Conservation (phyloP, 2,888 invertebrate species). For the Syrista parreyssii region DNA sequence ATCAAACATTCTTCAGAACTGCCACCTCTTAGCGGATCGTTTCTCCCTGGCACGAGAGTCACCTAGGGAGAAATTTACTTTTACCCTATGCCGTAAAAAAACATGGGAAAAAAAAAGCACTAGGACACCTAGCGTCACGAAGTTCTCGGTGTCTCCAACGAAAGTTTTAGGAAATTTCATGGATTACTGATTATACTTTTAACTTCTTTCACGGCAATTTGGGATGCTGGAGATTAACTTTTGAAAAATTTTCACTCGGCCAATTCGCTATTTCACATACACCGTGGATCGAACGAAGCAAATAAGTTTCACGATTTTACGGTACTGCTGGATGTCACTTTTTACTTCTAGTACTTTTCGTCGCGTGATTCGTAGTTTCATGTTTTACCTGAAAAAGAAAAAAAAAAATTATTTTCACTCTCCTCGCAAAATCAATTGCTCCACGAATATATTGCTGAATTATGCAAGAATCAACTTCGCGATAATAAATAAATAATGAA, state of each 20-base stretch:
- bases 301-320: not conserved
- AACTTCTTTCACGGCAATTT: not conserved
- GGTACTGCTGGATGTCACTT: not conserved
- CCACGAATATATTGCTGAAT: not conserved
- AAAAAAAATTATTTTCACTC: not conserved
- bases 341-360: not conserved
- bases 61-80: not conserved
- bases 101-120: not conserved
- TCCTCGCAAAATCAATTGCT: not conserved
- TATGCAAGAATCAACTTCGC: not conserved
- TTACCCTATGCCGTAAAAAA: not conserved
- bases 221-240: not conserved
- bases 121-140: not conserved
- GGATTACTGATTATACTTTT: not conserved
- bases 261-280: not conserved
- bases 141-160: not conserved
- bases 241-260: not conserved
- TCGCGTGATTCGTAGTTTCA: not conserved
- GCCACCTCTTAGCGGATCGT: conserved; percentile 13
- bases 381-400: not conserved
- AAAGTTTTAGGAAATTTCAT: not conserved
- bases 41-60: not conserved
- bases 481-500: not conserved
- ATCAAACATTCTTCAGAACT: conserved; percentile 26
- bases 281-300: not conserved